Evolutionary conservation across 2,797 vertebrate genomes (phyloP), one percentile per base, ranked within the genome.

Genomic region (Coregonus suidteri): DNA sequence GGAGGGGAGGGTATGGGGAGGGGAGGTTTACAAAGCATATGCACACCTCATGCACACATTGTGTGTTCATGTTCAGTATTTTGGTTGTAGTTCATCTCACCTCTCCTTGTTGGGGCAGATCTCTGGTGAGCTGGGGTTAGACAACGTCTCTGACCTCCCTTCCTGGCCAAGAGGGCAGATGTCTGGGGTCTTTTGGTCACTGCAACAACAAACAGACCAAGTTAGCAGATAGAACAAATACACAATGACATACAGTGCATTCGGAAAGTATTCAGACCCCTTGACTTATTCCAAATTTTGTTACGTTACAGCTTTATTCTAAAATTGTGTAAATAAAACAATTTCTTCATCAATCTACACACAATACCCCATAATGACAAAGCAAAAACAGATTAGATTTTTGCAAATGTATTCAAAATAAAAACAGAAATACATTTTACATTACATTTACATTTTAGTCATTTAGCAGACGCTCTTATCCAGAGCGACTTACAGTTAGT

Each of bases 91-190:
- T 65, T 41, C 13, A 31, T 51, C 90, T 93, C 91, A 98, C 98
- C 97, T 96, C 67, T 99, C 97, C 89, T 97, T 99, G 89, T 94
- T 97, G 83, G 97, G 95, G 81, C 95, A 97, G 83, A 98, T 97
- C 92, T 99, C 98, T 3, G 98, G 98, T 7, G 98, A 99, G 88
- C 98, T 99, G 68, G 98, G 98, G 87, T 99, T 99, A 54, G 98
- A 99, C 0, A 93, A 96, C 0, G 97, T 96, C 90, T 99, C 98
- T 52, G 96, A 97, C 83, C 94, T 97, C 54, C 95, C 89, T 77
- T 99, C 98, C 84, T 98, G 97, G 41, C 96, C 95, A 77, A 95
- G 89, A 51, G 95, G 92, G 81, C 94, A 96, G 30, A 93, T 85
- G 35, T 99, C 98, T 0, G 93, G 86, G 31, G 90, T 88, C 90